These are phyloP conservation scores for Cettia cetti DNA, from an alignment of 2,113 vertebrate genomes.

Conservation along the genomic window DNA sequence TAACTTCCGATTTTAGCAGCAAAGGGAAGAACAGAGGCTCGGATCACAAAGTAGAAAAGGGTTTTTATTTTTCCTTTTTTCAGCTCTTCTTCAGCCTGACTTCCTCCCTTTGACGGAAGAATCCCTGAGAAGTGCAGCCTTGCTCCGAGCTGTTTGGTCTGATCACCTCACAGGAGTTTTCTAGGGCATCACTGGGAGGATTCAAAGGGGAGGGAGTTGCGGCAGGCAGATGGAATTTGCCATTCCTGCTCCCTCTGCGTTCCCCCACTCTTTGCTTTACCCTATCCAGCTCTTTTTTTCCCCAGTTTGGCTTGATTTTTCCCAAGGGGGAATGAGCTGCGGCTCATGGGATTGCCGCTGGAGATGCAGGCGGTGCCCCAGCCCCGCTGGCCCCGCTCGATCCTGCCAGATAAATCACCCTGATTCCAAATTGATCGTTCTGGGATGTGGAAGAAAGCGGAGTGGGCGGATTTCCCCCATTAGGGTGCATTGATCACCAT, in stretches of 20 bases:
- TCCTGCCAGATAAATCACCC: conserved; percentile 32
- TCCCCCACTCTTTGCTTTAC: background rate
- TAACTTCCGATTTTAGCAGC: conserved; percentile 33
- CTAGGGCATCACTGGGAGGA: background rate
- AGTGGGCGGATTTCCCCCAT: conserved; percentile 65
- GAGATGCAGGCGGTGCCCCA: background rate
- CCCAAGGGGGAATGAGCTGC: background rate
- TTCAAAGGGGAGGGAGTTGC: background rate
- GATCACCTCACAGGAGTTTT: background rate
- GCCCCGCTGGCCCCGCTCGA: background rate
- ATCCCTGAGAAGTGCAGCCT: conserved; percentile 46
- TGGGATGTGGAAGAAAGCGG: conserved; percentile 47
- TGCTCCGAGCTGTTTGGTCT: conserved; percentile 18
- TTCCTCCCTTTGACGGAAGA: conserved; percentile 22
- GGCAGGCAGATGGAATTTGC: background rate
- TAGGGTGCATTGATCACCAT: conserved; percentile 67
- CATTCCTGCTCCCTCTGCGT: background rate
- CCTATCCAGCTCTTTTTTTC: background rate
- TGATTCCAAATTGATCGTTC: conserved; percentile 42
- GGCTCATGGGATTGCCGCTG: background rate
- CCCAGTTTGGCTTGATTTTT: background rate
- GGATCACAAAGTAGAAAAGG: background rate
- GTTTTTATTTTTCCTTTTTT: background rate
- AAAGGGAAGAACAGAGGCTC: conserved; percentile 49
- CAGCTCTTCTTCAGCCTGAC: background rate